Base-by-base conservation (phyloP, 2,113 vertebrate species). In the Phasianus colchicus region DNA sequence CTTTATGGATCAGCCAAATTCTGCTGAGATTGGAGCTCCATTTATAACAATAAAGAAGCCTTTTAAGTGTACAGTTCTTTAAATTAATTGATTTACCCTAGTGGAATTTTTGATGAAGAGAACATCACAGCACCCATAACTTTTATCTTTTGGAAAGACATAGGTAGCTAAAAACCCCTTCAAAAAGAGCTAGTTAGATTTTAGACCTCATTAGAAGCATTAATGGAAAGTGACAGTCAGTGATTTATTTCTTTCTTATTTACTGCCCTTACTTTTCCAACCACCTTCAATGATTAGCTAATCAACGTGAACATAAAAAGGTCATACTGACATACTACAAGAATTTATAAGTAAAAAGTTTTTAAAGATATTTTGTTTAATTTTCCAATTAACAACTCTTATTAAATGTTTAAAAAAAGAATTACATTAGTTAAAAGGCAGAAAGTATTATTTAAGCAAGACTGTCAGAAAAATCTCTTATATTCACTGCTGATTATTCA, bases 381-480 rank as follows among this genome's bases (percentile, higher is more conserved):
- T 50, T 80, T 80, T 73, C 43, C 60, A 32, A 29, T 25, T 34
- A 80, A 81, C 45, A 64, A 74, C 36, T 42, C 27, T 80, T 24
- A 52, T 55, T 54, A 74, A 11, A 50, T 11, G 8, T 14, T 58
- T 38, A 11, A 87, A 75, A 67, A 82, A 61, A 65, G 13, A 40
- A 69, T 38, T 30, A 45, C 6, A 34, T 34, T 43, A 54, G 27
- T 55, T 40, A 40, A 90, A 85, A 96, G 36, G 10, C 30, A 84
- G 52, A 92, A 50, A 79, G 9, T 20, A 83, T 42, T 88, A 80
- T 77, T 88, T 71, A 79, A 74, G 32, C 32, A 74, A 48, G 69
- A 55, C 6, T 79, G 34, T 43, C 81, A 92, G 45, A 91, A 89
- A 92, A 88, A 77, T 40, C n/a, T 86, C 45, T 89, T 73, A 32